A percentile compares a stretch with the other conserved stretches of the same genome.
These are phyloP conservation scores for Tiliacea citrago DNA, from an alignment of 2,888 invertebrate genomes.

Conservation along the genomic window DNA sequence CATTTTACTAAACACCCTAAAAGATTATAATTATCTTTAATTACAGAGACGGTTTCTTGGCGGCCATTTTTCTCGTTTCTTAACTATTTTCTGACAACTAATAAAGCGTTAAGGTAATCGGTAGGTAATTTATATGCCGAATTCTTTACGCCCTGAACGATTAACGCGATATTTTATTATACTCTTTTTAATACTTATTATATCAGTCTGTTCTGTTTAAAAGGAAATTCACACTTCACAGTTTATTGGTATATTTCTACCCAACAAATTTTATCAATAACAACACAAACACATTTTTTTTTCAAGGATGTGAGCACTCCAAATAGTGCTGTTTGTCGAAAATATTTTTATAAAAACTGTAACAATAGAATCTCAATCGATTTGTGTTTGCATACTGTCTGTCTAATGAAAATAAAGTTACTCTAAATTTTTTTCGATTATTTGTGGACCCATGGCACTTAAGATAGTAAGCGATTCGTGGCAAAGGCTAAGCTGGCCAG, in stretches of 20 bases:
- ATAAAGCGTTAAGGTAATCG: conserved; percentile 84
- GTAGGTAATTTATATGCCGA: conserved; percentile 85
- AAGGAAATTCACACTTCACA: conserved; percentile 82
- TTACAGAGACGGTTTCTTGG: conserved; percentile 71
- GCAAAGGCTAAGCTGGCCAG: no score
- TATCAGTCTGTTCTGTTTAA: conserved; percentile 60
- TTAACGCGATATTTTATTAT: conserved; percentile 82
- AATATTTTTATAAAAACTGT: conserved; percentile 21
- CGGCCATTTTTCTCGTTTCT: conserved; percentile 74
- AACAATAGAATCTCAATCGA: conserved; percentile 29
- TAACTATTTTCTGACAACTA: conserved; percentile 79
- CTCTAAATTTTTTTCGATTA: neutral
- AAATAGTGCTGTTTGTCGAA: conserved; percentile 64
- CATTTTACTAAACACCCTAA: conserved; percentile 76
- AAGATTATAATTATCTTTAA: conserved; percentile 76
- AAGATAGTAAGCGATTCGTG: no score
- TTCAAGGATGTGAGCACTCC: conserved; percentile 63
- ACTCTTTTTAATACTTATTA: conserved; percentile 77
- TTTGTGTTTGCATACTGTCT: conserved; percentile 34
- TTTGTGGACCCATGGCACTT: no score
- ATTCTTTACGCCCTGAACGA: conserved; percentile 83
- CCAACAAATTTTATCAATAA: conserved; percentile 78
- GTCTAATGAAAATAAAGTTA: conserved; percentile 21
- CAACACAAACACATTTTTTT: conserved; percentile 68
- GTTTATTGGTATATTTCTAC: conserved; percentile 83